Base-by-base conservation (phyloP, 37 sponge, comb jelly and placozoan genomes). In the Cliona cf. orientalis region DNA sequence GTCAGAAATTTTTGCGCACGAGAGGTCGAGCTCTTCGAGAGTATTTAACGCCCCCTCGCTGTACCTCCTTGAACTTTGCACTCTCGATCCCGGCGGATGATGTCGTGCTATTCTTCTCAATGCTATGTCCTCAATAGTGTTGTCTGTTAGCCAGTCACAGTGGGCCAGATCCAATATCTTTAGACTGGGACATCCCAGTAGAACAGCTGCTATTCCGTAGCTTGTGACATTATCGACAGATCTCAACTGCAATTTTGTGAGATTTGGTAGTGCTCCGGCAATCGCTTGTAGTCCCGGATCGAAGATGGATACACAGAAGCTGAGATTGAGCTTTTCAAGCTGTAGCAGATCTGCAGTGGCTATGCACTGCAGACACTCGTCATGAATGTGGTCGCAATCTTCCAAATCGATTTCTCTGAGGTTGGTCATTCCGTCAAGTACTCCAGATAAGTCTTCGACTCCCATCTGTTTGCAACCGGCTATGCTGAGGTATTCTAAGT, bases 351-450 rank as follows among this genome's bases (percentile, higher is more conserved):
- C 19, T 14, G 14, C 14, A 19, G 28, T 65, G 35, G 35, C 6
- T 32, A 65, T 28, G 66, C 17, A 28, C 35, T 5, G 2, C 35
- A 65, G 3, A 3, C 35, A 65, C 17, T 2, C 3, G 35, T 65
- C 66, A 65, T 36, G 33, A 1, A 65, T 65, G 66, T 65, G 66
- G 35, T 65, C 66, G 6, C 66, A 65, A 7, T 65, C 66, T 31
- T 31, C 17, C 66, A 65, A 21, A 65, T 19, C 32, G 35, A 65
- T 32, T 34, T 28, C 19, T 33, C 33, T 5, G 32, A 65, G 66
- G 28, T 65, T 4, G 2, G 3, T 31, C 2, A 19, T 36, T 34
- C 35, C 66, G 2, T 3, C 6, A 3, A 31, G 19, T 2, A 34
- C 35, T 3, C 35, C 66, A 19, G 32, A 2, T 2, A 65, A 33